phyloP scores from a whole-genome alignment of 2,888 invertebrate genomes.

The Ypsolopha scabrella region DNA sequence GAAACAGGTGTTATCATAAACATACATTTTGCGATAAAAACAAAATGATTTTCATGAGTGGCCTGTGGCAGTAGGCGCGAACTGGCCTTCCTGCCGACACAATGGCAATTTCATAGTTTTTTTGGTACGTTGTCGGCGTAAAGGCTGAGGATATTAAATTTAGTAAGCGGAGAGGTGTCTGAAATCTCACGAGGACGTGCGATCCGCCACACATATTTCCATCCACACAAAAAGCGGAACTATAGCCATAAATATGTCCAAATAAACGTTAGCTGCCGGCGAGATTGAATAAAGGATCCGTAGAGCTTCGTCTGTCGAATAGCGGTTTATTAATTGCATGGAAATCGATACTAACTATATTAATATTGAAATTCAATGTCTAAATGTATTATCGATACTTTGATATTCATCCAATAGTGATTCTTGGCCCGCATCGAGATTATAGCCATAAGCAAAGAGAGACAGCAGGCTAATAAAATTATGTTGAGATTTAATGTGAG shows the following conservation, averaged over 20 bases:
- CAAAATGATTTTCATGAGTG: constrained; percentile 70
- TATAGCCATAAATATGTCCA: constrained; percentile 72
- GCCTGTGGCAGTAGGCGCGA: constrained; percentile 55
- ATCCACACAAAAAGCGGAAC: constrained; percentile 69
- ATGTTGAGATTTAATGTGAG: no score
- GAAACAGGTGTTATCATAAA: constrained; percentile 72
- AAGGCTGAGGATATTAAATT: constrained; percentile 68
- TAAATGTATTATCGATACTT: no score
- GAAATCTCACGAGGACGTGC: constrained; percentile 71
- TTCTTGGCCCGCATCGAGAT: no score
- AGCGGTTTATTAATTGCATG: no score
- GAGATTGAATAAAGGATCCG: constrained; percentile 39
- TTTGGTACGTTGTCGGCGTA: constrained; percentile 54
- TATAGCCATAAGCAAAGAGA: no score
- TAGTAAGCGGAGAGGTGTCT: constrained; percentile 70
- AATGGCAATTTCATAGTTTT: constrained; percentile 65
- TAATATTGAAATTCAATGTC: no score
- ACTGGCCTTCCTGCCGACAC: constrained; percentile 66
- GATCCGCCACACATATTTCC: constrained; percentile 72
- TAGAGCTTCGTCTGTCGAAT: constrained; percentile 29
- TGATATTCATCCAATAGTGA: no score
- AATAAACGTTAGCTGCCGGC: constrained; percentile 66
- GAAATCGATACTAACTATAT: no score
- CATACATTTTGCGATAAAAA: constrained; percentile 69
- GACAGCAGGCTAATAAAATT: no score